Evolutionary conservation across 2,888 invertebrate genomes (phyloP).

Genomic region (Agonopterix alstromeriana): DNA sequence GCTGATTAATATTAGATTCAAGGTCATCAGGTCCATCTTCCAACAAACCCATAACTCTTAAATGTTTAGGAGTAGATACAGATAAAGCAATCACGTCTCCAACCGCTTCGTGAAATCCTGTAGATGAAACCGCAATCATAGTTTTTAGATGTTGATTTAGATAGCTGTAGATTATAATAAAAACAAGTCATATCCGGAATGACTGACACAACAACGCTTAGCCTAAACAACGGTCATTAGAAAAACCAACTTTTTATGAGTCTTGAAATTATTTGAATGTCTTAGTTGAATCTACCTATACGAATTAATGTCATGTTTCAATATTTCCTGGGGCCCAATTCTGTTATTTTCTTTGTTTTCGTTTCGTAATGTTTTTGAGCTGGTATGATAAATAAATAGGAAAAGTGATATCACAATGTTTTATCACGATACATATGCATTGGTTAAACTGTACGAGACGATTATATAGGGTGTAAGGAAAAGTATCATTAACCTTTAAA

Average conservation of each 20-base stretch:
- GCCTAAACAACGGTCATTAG: background rate
- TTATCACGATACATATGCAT: background rate
- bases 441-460: background rate
- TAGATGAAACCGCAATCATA: slow-evolving; percentile 5
- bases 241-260: background rate
- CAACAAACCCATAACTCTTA: slow-evolving; percentile 81
- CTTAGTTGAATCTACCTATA: too few relatives aligned
- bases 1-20: slow-evolving; percentile 80
- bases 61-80: slow-evolving; percentile 82
- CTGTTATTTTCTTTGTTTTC: too few relatives aligned
- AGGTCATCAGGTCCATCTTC: slow-evolving; percentile 77
- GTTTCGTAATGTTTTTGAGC: too few relatives aligned
- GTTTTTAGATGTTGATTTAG: background rate
- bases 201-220: background rate
- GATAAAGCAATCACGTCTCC: slow-evolving; percentile 85
- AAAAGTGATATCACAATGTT: too few relatives aligned
- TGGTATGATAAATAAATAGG: too few relatives aligned
- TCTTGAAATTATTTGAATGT: background rate
- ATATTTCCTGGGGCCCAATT: background rate
- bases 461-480: too few relatives aligned
- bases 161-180: background rate
- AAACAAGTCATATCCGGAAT: background rate
- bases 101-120: slow-evolving; percentile 85
- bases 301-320: background rate
- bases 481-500: too few relatives aligned